Evolutionary conservation across 1,140 invertebrate genomes (phyloP).

Genomic region (Lethocerus indicus): DNA sequence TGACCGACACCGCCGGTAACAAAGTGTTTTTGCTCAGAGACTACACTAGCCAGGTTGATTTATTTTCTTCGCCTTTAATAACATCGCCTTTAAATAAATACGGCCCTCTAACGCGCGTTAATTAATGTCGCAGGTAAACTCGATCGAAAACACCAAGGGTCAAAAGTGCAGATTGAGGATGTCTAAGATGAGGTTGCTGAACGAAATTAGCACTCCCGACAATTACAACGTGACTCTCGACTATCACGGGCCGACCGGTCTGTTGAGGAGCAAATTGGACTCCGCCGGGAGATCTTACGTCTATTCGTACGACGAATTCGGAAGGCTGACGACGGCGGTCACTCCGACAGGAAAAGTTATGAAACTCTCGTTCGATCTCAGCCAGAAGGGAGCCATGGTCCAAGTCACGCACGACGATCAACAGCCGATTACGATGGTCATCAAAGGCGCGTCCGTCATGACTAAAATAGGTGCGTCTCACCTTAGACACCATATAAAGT

Average conservation of each 20-base stretch:
- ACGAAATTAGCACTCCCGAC: constrained; percentile 74
- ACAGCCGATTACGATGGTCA: constrained; percentile 65
- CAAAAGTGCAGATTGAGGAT: constrained; percentile 80
- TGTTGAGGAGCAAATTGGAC: constrained; percentile 75
- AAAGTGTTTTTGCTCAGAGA: constrained; percentile 80
- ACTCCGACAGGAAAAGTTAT: constrained; percentile 84
- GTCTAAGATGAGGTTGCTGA: constrained; percentile 74
- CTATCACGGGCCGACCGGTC: constrained; percentile 74
- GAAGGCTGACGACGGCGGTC: constrained; percentile 71
- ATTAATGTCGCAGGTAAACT: constrained; percentile 43
- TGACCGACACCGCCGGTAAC: constrained; percentile 85
- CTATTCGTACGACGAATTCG: constrained; percentile 91
- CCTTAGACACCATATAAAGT: no score
- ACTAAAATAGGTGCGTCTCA: constrained; percentile 45
- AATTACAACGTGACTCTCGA: constrained; percentile 87
- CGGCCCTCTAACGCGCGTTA: neutral
- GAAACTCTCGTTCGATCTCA: constrained; percentile 68
- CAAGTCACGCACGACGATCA: constrained; percentile 66
- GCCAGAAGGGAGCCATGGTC: constrained; percentile 72
- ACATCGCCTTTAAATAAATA: no score
- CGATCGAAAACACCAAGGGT: constrained; percentile 85
- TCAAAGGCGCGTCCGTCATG: constrained; percentile 70
- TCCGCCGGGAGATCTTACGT: constrained; percentile 81
- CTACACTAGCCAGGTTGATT: constrained; percentile 47
- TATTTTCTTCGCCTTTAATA: no score